phyloP scores from a whole-genome alignment of 2,888 invertebrate genomes.

The Alloplasta piceator region DNA sequence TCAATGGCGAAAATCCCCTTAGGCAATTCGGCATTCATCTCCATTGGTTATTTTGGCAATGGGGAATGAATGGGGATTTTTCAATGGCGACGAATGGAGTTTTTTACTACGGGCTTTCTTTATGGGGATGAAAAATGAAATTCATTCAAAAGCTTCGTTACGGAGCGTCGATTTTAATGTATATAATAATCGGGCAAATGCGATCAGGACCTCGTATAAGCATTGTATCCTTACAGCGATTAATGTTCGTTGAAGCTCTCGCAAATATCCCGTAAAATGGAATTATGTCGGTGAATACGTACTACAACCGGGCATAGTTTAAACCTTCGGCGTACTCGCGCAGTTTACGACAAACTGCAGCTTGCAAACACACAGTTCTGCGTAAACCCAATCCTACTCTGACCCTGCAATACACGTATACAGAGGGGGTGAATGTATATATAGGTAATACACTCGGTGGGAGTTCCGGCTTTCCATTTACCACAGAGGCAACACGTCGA shows the following conservation, averaged over 20 bases:
- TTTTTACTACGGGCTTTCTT: no score
- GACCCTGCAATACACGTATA: background rate
- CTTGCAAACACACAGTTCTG: constrained; percentile 16
- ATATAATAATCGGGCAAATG: constrained; percentile 3
- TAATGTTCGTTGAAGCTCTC: constrained; percentile 34
- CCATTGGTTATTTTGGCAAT: no score
- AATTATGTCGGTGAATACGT: constrained; percentile 31
- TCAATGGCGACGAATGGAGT: no score
- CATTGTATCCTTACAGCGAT: constrained; percentile 17
- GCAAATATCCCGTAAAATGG: constrained; percentile 28
- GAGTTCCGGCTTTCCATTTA: constrained; percentile 49
- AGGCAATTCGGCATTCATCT: no score
- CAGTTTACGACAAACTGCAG: constrained; percentile 55
- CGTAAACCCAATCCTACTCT: background rate
- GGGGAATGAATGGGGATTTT: no score
- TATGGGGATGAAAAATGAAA: no score
- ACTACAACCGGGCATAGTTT: constrained; percentile 21
- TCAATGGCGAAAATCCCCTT: no score
- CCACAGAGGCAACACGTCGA: constrained; percentile 42
- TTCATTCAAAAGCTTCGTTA: no score
- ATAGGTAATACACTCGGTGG: constrained; percentile 38
- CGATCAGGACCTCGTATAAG: constrained; percentile 1
- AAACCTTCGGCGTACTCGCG: constrained; percentile 32
- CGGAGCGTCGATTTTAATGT: no score
- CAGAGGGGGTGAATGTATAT: background rate